Percentiles rank a stretch among this genome's conserved stretches.
Evolutionary conservation across 2,888 invertebrate species (phyloP).

Genomic region (Melanargia galathea): DNA sequence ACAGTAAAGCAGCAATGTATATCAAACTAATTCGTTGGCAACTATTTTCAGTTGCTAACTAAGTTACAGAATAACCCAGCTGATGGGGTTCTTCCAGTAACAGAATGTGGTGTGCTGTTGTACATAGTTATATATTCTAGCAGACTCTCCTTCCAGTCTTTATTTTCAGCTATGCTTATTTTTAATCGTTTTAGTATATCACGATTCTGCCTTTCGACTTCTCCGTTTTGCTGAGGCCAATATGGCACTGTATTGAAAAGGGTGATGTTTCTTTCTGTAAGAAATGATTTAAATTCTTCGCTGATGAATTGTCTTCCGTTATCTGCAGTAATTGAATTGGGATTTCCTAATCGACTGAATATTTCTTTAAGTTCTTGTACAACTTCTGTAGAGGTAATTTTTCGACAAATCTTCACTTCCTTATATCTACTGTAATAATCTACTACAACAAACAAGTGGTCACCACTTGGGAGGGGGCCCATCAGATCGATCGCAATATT

Average conservation of each 20-base stretch:
- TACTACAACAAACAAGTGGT: conserved; percentile 41
- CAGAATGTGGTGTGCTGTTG: background rate
- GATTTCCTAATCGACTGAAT: conserved; percentile 42
- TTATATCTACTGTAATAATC: conserved; percentile 46
- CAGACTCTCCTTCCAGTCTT: background rate
- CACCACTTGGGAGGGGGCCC: conserved; percentile 39
- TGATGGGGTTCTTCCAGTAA: background rate
- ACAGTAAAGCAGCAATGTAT: no score
- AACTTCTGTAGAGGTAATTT: conserved; percentile 33
- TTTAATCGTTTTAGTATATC: background rate
- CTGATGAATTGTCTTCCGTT: conserved; percentile 26
- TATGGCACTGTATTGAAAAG: conserved; percentile 15
- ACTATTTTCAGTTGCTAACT: no score
- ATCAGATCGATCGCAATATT: conserved; percentile 39
- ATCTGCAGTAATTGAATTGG: conserved; percentile 41
- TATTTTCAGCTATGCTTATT: background rate
- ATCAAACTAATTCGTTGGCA: no score
- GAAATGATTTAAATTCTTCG: background rate
- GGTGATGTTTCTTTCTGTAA: background rate
- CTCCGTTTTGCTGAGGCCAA: background rate
- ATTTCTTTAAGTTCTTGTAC: conserved; percentile 44
- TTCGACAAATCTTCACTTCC: conserved; percentile 38
- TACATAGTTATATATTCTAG: background rate
- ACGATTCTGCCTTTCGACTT: background rate
- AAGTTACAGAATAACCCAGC: no score